Base-by-base conservation (phyloP, 2,113 vertebrate species). In the Plecturocebus donacophilus region DNA sequence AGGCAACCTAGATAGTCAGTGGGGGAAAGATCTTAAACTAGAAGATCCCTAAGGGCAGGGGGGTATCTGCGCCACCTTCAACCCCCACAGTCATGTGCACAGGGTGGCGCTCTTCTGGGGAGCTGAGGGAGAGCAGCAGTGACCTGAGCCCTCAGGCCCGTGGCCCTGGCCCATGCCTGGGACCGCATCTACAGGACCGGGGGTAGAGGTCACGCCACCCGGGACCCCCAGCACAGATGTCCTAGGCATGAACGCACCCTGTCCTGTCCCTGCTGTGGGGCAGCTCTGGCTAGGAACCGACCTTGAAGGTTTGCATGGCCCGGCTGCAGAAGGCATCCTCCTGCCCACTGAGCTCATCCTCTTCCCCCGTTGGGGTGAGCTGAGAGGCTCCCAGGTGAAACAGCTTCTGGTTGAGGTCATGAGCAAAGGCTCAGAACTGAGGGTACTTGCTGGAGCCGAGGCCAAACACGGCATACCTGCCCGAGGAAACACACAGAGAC, bases 401-500 rank as follows among this genome's bases (percentile, higher is more conserved):
- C 83, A 99, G 83, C 80, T 98, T 99, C 91, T 98, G 98, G 97
- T 99, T 98, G 49, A 99, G 90, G 23, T 98, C 25, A 38, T 99
- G 99, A 94, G 99, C 99, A 71, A 99, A 99, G 87, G 99, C 99
- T 82, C 99, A 99, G 98, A 99, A 99, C 80, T 99, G 99, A 19
- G 99, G 99, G 82, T 99, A 99, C 98, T 98, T 99, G 95, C 98
- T 99, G 96, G 99, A 99, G 1, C 99, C 99, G 49, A 99, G 98
- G 49, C 99, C 99, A 92, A 99, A 99, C 66, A 99, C 98, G 1
- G 99, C 99, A 0, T 99, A 99, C 96, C 99, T 99, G 97, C 54
- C 88, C 8, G 0, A 89, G 93, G 56, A 77, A 68, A 93, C 27
- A 97, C 2, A 10, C 2, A 58, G 66, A 87, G 32, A 21, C 19